Conservation (phyloP, 2,113 vertebrate genomes). For the Conger conger region DNA sequence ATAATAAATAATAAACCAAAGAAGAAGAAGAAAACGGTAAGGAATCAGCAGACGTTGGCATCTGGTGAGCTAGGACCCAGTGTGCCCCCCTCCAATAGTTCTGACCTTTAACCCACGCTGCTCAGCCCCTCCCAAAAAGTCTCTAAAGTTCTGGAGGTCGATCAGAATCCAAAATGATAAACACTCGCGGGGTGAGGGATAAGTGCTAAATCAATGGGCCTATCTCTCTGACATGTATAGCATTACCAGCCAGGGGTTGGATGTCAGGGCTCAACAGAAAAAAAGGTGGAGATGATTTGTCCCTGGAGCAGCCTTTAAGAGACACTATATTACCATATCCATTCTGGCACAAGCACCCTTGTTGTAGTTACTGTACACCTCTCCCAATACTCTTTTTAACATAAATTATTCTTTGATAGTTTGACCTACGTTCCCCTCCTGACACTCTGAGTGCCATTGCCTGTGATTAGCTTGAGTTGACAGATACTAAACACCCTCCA, state of each 20-base stretch:
- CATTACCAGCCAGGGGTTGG: conserved; percentile 58
- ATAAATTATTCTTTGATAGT: background rate
- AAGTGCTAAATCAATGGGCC: conserved; percentile 76
- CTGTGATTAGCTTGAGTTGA: background rate
- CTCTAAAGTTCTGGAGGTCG: conserved; percentile 64
- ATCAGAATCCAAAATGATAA: conserved; percentile 69
- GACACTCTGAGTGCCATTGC: background rate
- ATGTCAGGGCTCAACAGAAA: conserved; percentile 50
- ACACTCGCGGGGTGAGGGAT: conserved; percentile 62
- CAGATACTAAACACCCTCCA: background rate
- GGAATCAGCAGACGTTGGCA: background rate
- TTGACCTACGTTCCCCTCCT: background rate
- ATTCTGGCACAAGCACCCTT: conserved; percentile 55
- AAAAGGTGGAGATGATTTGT: conserved; percentile 62
- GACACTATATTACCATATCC: conserved; percentile 48
- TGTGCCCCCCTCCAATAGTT: conserved; percentile 36
- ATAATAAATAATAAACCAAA: too few species aligned
- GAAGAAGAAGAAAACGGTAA: background rate
- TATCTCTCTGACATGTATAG: conserved; percentile 67
- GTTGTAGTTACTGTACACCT: conserved; percentile 42
- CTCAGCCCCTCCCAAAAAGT: conserved; percentile 33
- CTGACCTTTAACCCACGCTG: conserved; percentile 36
- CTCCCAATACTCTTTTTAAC: background rate
- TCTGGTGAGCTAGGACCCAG: conserved; percentile 13
- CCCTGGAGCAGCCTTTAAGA: conserved; percentile 68